Conservation (phyloP, 2,888 invertebrate genomes). For the Cynaeus angustus region DNA sequence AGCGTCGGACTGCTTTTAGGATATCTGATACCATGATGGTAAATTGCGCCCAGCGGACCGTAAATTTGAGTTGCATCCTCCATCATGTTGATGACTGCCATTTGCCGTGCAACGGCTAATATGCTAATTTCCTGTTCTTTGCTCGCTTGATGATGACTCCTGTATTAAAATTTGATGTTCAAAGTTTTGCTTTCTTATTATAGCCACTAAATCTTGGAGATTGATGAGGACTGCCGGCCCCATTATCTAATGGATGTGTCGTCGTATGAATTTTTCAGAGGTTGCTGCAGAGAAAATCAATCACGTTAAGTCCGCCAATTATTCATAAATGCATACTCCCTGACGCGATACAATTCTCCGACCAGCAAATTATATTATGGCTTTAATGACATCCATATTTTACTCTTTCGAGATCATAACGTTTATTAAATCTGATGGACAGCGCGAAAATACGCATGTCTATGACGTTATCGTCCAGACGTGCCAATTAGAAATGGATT, state of each 20-base stretch:
- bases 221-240: neutral
- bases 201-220: conserved; percentile 10
- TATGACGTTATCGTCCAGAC: neutral
- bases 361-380: conserved; percentile 22
- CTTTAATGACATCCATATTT: conserved; percentile 32
- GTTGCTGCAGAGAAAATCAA: conserved; percentile 14
- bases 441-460: conserved; percentile 15
- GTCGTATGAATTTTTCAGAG: conserved; percentile 12
- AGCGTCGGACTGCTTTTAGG: conserved; percentile 34
- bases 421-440: conserved; percentile 31
- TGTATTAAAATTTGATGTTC: conserved; percentile 26
- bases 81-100: conserved; percentile 42
- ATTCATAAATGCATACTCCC: conserved; percentile 34
- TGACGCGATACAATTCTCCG: conserved; percentile 32
- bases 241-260: conserved; percentile 32
- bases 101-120: conserved; percentile 42
- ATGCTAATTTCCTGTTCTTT: conserved; percentile 42
- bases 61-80: conserved; percentile 39
- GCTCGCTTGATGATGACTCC: conserved; percentile 32
- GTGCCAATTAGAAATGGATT: neutral
- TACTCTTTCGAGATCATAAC: conserved; percentile 20
- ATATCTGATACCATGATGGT: conserved; percentile 29
- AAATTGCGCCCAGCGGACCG: conserved; percentile 38
- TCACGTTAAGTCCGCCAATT: conserved; percentile 30
- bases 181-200: neutral